Evolutionary conservation across 35 echinoderm and acorn worm species (phyloP), one percentile per base, ranked within the genome.

Genomic region (Lytechinus variegatus): DNA sequence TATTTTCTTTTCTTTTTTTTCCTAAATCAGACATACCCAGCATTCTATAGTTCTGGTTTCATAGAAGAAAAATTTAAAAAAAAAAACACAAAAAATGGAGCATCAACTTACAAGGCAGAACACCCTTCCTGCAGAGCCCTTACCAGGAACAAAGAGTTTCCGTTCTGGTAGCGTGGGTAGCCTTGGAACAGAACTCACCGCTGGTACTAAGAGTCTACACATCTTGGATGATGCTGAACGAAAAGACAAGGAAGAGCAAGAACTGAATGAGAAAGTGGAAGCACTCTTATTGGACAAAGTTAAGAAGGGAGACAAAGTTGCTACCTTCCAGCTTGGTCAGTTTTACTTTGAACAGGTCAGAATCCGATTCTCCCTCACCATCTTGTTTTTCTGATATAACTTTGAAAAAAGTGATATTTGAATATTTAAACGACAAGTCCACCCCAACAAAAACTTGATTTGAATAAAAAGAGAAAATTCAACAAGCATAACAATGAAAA

Each of bases 331-430:
- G 91, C 96, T 99, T 66, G 98, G 94, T 66, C 98, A 99, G 56
- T 99, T 99, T 87, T 99, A 97, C 56, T 99, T 97, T 97, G 98
- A 99, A 86, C 95, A 97, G 96, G 98, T 99, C 88, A 87, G 87
- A 79, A 19, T 6, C 16, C n/a, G 14, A 79, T 7, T 79, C 66
- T 7, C n/a, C 8, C 7, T 79, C n/a, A 24, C 16, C n/a, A 7
- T 79, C 66, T 58, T 58, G 9, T 13, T 58, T 58, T 44, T 58
- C 13, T 1, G 13, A 58, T 58, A 10, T 58, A 9, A 58, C 9
- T 58, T 11, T 11, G 9, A 9, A 56, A 58, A 11, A 88, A 88
- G 87, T 88, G 87, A 88, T 10, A 88, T 51, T 8, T 88, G 3
- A 28, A 88, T 54, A 27, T 24, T 58, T n/a, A n/a, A n/a, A n/a